Percentiles rank a stretch among this genome's conserved stretches.
These are phyloP conservation scores for Vimba vimba DNA, from an alignment of 2,113 vertebrate species.

Conservation along the genomic window DNA sequence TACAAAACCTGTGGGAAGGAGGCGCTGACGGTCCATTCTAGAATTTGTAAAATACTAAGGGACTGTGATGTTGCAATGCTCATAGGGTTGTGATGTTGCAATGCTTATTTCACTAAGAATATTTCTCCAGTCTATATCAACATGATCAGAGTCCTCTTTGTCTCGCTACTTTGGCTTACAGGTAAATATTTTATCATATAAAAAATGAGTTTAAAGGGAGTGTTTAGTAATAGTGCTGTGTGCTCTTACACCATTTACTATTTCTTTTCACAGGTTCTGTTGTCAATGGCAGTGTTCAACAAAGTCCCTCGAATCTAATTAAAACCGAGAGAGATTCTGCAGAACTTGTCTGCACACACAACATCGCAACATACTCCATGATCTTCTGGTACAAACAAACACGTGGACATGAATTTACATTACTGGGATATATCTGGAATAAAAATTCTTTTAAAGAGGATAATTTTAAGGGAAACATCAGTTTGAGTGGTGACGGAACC, in stretches of 20 bases:
- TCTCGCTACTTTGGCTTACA: not conserved
- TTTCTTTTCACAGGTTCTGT: slow-evolving; percentile 24
- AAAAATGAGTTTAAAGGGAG: no score
- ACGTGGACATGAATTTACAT: not conserved
- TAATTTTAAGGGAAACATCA: not conserved
- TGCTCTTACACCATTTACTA: not conserved
- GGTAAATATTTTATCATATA: not conserved
- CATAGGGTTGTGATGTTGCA: not conserved
- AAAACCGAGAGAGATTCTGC: not conserved
- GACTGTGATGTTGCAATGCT: not conserved
- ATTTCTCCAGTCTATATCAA: slow-evolving; percentile 1
- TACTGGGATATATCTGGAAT: slow-evolving; percentile 38
- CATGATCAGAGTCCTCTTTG: not conserved
- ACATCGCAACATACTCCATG: not conserved
- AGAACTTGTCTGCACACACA: slow-evolving; percentile 41
- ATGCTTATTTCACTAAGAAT: not conserved
- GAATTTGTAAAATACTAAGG: not conserved
- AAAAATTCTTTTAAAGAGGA: not conserved
- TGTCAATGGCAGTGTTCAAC: slow-evolving; percentile 31
- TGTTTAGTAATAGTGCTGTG: no score
- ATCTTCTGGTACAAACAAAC: slow-evolving; percentile 52
- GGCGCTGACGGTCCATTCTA: not conserved
- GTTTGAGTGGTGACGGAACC: slow-evolving; percentile 32
- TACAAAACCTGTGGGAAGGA: not conserved
- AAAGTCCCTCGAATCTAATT: slow-evolving; percentile 44